Conservation (phyloP, 2,113 vertebrate genomes). For the Lichenostomus cassidix region DNA sequence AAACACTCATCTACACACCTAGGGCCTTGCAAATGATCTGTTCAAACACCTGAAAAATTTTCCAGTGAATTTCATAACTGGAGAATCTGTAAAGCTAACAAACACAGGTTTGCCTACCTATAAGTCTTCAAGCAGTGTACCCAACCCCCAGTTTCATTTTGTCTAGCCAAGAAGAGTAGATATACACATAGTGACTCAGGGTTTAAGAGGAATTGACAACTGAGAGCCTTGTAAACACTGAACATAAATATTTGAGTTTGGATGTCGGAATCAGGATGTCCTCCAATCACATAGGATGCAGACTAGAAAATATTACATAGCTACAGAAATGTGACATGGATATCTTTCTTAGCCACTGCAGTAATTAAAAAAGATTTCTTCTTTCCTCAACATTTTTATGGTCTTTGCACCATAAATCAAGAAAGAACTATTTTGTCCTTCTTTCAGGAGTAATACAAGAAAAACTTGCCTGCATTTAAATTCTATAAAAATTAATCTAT, state of each 20-base stretch:
- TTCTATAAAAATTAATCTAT: background rate
- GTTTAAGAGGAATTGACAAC: background rate
- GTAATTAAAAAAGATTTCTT: background rate
- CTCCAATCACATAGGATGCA: background rate
- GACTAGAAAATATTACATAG: background rate
- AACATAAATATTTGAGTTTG: background rate
- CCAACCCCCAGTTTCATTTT: background rate
- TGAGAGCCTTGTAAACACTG: background rate
- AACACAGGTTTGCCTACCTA: background rate
- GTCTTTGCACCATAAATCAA: background rate
- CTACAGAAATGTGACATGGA: background rate
- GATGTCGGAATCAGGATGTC: background rate
- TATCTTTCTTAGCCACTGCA: background rate
- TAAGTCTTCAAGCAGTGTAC: background rate
- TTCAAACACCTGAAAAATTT: background rate
- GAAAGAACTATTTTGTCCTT: background rate
- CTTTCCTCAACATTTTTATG: background rate
- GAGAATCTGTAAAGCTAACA: background rate
- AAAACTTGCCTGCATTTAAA: background rate
- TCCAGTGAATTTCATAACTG: background rate
- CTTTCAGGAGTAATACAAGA: background rate
- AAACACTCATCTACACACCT: background rate
- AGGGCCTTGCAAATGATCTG: background rate
- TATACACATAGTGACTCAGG: background rate
- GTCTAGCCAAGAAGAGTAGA: background rate